Evolutionary conservation across 2,113 vertebrate genomes (phyloP).

Genomic region (Mixornis gularis): DNA sequence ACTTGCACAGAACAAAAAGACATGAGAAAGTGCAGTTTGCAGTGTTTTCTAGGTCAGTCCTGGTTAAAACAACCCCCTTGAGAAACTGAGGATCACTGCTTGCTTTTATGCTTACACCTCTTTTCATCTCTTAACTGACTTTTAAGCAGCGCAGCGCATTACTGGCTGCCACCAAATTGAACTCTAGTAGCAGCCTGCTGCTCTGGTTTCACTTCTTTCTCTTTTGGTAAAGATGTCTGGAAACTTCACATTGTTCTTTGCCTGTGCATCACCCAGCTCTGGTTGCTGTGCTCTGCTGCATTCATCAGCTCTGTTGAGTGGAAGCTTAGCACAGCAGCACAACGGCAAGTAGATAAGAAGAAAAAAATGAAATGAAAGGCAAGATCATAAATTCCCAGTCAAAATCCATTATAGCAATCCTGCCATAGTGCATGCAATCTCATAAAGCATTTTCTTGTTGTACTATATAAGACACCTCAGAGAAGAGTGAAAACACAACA

Average conservation of each 20-base stretch:
- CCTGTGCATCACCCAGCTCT: not conserved
- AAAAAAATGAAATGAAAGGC: not conserved
- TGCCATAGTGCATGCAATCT: not conserved
- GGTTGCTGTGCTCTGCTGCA: not conserved
- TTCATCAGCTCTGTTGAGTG: not conserved
- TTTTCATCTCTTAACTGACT: not conserved
- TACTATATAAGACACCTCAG: not conserved
- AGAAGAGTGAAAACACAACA: not conserved
- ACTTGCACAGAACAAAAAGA: constrained; percentile 81
- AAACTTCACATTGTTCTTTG: not conserved
- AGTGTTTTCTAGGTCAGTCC: constrained; percentile 32
- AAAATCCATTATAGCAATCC: not conserved
- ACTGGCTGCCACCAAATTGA: not conserved
- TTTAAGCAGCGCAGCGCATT: not conserved
- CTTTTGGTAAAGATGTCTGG: not conserved
- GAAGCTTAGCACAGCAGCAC: not conserved
- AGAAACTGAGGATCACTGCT: not conserved
- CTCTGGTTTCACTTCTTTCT: not conserved
- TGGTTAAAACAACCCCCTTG: not conserved
- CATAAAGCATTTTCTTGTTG: not conserved
- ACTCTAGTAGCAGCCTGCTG: not conserved
- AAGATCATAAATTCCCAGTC: not conserved
- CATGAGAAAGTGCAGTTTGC: constrained; percentile 70
- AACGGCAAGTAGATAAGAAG: not conserved
- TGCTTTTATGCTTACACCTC: not conserved